Percentiles rank a stretch among this genome's conserved stretches.
Evolutionary conservation across 2,797 vertebrate species (phyloP).

Genomic region (Myotis pilosus): DNA sequence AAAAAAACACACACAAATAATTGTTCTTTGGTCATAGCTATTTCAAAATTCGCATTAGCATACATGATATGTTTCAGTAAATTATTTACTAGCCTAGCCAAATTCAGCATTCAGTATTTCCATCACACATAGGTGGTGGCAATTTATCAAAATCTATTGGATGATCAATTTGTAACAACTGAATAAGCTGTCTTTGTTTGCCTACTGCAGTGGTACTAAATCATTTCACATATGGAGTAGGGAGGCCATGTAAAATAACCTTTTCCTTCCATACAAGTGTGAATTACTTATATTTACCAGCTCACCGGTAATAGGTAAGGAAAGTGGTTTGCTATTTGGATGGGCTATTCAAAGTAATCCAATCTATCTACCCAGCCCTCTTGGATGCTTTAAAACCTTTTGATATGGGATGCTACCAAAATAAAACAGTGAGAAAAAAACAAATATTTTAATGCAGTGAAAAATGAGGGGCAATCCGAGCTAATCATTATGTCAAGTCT

Average conservation of each 20-base stretch:
- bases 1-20: conserved; percentile 52
- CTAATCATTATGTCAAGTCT: background rate
- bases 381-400: background rate
- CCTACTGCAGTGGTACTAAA: conserved; percentile 50
- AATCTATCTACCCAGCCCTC: background rate
- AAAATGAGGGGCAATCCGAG: background rate
- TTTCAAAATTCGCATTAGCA: conserved; percentile 66
- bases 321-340: background rate
- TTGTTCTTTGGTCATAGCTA: conserved; percentile 57
- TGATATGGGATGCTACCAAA: background rate
- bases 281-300: conserved; percentile 17
- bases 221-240: conserved; percentile 19
- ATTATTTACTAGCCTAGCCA: conserved; percentile 63
- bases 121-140: conserved; percentile 22
- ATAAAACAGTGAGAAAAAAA: background rate
- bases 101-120: conserved; percentile 67
- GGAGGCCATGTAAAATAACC: conserved; percentile 26
- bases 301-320: background rate
- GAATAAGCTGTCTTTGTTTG: conserved; percentile 60
- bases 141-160: conserved; percentile 75
- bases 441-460: background rate
- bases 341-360: background rate
- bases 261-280: background rate
- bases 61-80: conserved; percentile 47
- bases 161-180: conserved; percentile 63